These are phyloP conservation scores for Tragelaphus scriptus DNA, from an alignment of 2,113 vertebrate genomes.

Conservation along the genomic window DNA sequence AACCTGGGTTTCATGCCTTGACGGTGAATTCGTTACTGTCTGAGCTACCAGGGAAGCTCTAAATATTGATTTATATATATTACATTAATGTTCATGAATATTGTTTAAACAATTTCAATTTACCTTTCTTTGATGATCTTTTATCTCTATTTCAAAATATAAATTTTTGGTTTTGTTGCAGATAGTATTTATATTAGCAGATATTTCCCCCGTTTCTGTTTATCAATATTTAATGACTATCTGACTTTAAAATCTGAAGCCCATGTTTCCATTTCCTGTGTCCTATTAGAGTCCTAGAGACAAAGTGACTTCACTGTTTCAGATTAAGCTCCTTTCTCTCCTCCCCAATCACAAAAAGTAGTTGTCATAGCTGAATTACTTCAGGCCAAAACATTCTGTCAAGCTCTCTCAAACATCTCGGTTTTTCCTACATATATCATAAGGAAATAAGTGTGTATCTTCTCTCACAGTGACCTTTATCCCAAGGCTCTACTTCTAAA, in stretches of 20 bases:
- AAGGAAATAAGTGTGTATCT: neutral
- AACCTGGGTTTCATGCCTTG: neutral
- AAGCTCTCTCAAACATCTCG: neutral
- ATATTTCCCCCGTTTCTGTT: neutral
- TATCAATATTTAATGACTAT: neutral
- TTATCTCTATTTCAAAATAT: neutral
- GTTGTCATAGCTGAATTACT: neutral
- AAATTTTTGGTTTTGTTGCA: neutral
- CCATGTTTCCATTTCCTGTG: neutral
- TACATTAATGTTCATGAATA: conserved; percentile 19
- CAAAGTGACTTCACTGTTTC: neutral
- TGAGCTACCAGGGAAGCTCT: neutral
- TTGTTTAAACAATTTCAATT: neutral
- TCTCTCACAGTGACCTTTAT: neutral
- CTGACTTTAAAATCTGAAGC: neutral
- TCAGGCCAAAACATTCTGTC: neutral
- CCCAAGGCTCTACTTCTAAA: neutral
- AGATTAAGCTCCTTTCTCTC: neutral
- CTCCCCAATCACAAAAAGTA: neutral
- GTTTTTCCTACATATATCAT: neutral
- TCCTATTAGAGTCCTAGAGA: neutral
- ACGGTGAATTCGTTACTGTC: neutral
- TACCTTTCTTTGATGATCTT: neutral
- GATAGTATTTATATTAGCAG: neutral
- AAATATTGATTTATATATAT: neutral